Percentiles rank a stretch among this genome's conserved stretches.
These are phyloP conservation scores for Cranoglanis bouderius DNA, from an alignment of 2,113 vertebrate species.

Conservation along the genomic window DNA sequence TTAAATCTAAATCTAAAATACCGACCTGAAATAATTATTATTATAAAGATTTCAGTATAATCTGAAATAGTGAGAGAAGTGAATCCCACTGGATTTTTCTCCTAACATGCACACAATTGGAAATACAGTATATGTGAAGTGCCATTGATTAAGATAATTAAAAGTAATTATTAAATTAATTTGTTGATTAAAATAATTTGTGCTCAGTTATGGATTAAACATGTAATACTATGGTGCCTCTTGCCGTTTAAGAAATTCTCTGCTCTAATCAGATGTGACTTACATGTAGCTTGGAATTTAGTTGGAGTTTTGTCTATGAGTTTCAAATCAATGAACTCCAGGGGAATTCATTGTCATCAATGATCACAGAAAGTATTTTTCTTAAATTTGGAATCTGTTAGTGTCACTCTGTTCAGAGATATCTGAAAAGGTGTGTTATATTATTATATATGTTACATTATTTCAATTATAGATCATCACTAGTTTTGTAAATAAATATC, in stretches of 20 bases:
- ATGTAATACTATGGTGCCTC: neutral
- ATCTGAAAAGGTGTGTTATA: neutral
- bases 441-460: neutral
- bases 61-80: neutral
- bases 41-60: neutral
- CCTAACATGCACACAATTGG: neutral
- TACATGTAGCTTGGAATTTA: neutral
- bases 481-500: neutral
- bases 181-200: neutral
- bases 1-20: neutral
- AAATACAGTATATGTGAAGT: neutral
- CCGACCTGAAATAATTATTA: neutral
- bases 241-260: neutral
- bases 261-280: neutral
- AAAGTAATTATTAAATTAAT: neutral
- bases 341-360: neutral
- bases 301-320: neutral
- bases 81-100: neutral
- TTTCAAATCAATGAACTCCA: neutral
- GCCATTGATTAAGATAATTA: neutral
- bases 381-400: neutral
- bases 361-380: neutral
- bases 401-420: neutral
- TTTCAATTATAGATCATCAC: neutral
- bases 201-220: neutral